Base-by-base conservation (phyloP, 2,888 invertebrate species). In the Acanthosepion lycidas region DNA sequence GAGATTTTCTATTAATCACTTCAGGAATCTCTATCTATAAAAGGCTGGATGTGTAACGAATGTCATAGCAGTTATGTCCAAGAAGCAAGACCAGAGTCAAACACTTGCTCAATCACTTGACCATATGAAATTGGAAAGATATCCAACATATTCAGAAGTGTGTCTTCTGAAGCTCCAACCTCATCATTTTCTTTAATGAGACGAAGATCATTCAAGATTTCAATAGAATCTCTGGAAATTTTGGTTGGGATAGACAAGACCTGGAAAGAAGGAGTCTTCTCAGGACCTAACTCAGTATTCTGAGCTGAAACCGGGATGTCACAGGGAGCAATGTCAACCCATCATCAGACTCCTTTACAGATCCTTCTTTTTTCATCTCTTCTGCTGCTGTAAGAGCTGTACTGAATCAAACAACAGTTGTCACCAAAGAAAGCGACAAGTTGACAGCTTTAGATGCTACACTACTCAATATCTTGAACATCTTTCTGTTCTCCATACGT, bases 241-340 rank as follows among this genome's bases (percentile, higher is more conserved):
- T 99, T 99, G 97, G 99, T 99, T 95, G 99, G 99, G 97, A 99
- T 99, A 96, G 99, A 99, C 97, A 99, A 98, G 97, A 99, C 99
- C 98, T 99, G 99, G 98, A 99, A 99, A 99, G 99, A 99, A 97
- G 99, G 99, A 95, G 99, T 99, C 98, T 99, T 99, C 98, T 99
- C 99, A 95, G 99, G 99, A 96, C 99, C 99, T 96, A 99, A 98
- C 96, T 99, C 99, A 95, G 99, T 99, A 98, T 99, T 99, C 98
- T 99, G 99, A 92, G 99, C 99, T n/a, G 99, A 99, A 97, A 99
- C 99, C 97, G 99, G 98, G 96, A 99, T 99, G 96, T 99, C 98
- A 97, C 99, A 98, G 0, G 99, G 99, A 94, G 99, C 99, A 97
- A 99, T 98, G 95, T 99, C 99, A 96, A 42, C 42, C 42, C 42